Base-by-base conservation (phyloP, 1,140 invertebrate species). In the Sinonovacula constricta region DNA sequence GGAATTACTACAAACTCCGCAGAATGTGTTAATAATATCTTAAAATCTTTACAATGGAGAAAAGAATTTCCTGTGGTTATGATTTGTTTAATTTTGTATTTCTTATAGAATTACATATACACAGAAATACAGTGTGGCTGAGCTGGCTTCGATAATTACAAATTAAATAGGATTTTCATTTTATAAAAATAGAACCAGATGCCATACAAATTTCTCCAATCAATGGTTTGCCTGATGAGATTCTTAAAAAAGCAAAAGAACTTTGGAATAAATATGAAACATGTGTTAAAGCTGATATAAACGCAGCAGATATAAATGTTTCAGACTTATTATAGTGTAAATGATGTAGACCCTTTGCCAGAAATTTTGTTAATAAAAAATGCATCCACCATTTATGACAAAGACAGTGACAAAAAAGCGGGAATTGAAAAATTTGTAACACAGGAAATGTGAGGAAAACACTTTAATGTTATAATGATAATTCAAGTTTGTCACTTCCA, bases 21-120 rank as follows among this genome's bases (percentile, higher is more conserved):
- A 39, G 62, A 65, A 45, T 39, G 10, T 10, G 33, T 65, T 2
- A 65, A 65, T 65, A 63, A 63, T 31, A 65, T 45, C n/a, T 39
- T 65, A 39, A 65, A 65, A n/a, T 65, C 33, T 1, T 12, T 65
- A 2, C 33, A 65, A 39, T 22, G 49, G 1, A 5, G 34, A 1
- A 65, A 65, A 65, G 34, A 65, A 39, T 12, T 65, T 10, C 36
- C 62, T 22, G 62, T 65, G 14, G 62, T 39, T 22, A 24, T 65
- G 28, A 65, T 65, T 3, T 39, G 33, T 24, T 45, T 65, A 31
- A 65, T 26, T 65, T 45, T 65, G 22, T n/a, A 34, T 7, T 34
- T 62, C 30, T 62, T 30, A 34, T 33, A 62, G 22, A 62, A 65
- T 2, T 30, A 30, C 22, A 33, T 62, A 7, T 62, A 62, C 18